Percentiles rank a stretch among this genome's conserved stretches.
phyloP scores from a whole-genome alignment of 2,888 invertebrate genomes.

The Tiliacea citrago region DNA sequence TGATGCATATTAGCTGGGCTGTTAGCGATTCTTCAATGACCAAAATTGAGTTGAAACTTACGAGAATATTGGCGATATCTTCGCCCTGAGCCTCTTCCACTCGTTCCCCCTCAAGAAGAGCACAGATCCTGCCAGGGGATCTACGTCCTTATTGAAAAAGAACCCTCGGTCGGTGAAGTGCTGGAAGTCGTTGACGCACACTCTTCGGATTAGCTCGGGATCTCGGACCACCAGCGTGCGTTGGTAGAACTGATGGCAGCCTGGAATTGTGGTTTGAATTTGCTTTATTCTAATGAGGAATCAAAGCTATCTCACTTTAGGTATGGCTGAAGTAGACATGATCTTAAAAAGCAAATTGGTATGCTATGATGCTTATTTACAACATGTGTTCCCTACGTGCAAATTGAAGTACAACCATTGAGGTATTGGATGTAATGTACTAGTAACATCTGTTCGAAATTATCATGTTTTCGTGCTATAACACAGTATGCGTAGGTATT shows the following conservation, averaged over 20 bases:
- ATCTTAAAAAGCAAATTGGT: not conserved
- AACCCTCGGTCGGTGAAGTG: conserved; percentile 88
- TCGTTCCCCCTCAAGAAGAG: conserved; percentile 85
- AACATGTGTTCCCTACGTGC: too few species aligned
- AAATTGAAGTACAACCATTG: too few species aligned
- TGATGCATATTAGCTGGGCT: not conserved
- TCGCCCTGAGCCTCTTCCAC: conserved; percentile 85
- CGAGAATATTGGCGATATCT: conserved; percentile 89
- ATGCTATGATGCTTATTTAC: too few species aligned
- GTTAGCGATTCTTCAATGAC: not conserved
- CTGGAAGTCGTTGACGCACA: conserved; percentile 88
- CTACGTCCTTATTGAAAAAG: conserved; percentile 86
- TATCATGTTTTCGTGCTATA: too few species aligned
- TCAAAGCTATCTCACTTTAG: not conserved
- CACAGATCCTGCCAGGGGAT: conserved; percentile 86
- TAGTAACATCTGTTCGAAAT: too few species aligned
- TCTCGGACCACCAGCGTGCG: conserved; percentile 86
- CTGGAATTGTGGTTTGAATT: conserved; percentile 73
- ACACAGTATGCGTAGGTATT: too few species aligned
- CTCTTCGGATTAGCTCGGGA: conserved; percentile 84
- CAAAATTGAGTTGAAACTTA: conserved; percentile 70
- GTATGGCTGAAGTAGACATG: not conserved
- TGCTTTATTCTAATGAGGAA: not conserved
- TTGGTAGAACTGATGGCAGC: conserved; percentile 87
- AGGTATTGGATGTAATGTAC: too few species aligned